These are phyloP conservation scores for Cecropterus lyciades DNA, from an alignment of 1,140 invertebrate genomes.

Conservation along the genomic window DNA sequence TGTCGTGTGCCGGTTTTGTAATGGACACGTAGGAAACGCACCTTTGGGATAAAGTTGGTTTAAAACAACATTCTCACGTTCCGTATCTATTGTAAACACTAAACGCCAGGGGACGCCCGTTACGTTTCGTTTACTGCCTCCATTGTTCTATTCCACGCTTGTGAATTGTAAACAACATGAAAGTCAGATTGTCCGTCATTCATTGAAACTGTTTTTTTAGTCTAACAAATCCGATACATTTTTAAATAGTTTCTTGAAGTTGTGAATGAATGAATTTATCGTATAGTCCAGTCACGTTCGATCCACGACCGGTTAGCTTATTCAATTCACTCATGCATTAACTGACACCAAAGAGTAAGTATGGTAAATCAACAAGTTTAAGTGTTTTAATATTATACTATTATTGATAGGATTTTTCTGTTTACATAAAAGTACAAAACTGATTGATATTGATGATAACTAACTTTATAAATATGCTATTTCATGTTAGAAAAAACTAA, in stretches of 20 bases:
- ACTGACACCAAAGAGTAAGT: slow-evolving; percentile 46
- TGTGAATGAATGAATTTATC: slow-evolving; percentile 67
- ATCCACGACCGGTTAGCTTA: slow-evolving; percentile 51
- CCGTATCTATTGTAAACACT: slow-evolving; percentile 74
- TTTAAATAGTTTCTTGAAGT: slow-evolving; percentile 50
- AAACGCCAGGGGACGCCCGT: slow-evolving; percentile 64
- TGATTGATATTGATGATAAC: too few species aligned
- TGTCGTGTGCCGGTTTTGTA: slow-evolving; percentile 67
- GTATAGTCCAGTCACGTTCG: slow-evolving; percentile 60
- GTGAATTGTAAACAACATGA: slow-evolving; percentile 75
- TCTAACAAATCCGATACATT: slow-evolving; percentile 41
- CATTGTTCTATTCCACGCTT: slow-evolving; percentile 75
- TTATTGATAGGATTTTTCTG: too few species aligned
- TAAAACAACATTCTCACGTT: slow-evolving; percentile 79
- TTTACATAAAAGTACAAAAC: too few species aligned
- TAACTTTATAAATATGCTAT: too few species aligned
- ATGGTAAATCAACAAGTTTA: background rate
- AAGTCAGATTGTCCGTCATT: slow-evolving; percentile 43
- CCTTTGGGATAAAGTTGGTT: slow-evolving; percentile 66
- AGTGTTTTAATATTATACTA: too few species aligned
- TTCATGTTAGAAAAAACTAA: too few species aligned
- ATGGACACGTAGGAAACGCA: slow-evolving; percentile 67
- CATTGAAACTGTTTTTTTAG: slow-evolving; percentile 53
- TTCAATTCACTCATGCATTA: slow-evolving; percentile 52
- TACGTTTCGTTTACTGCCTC: slow-evolving; percentile 72